Evolutionary conservation across 2,888 invertebrate genomes (phyloP), one percentile per base, ranked within the genome.

Genomic region (Balanococcus diminutus): DNA sequence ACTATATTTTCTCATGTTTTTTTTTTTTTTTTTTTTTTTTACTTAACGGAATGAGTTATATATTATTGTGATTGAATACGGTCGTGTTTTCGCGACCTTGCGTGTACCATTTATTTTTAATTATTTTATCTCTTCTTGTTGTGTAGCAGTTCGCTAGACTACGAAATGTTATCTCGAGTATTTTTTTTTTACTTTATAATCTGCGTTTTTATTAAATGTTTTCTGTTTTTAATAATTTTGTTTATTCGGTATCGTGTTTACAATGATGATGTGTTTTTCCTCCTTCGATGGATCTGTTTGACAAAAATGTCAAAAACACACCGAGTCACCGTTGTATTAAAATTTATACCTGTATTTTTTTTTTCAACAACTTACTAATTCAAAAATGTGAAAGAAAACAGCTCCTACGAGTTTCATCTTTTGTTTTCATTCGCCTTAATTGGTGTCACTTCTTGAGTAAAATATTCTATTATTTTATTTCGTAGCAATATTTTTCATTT

Each of bases 1-100:
- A 56, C 56, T 56, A 56, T 22, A 22, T 22, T 56, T 56, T 56
- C 9, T 56, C 22, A 9, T 56, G 56, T 56, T 22, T 56, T 56
- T 56, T 22, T 22, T 56, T 56, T 0, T 56, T 2, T 4, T 36
- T 36, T 36, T 36, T 8, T n/a, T n/a, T n/a, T n/a, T n/a, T n/a
- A n/a, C n/a, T n/a, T 56, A 56, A 56, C 22, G 22, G 56, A 56
- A 56, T 56, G 56, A 56, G 56, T 56, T 56, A 56, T 22, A 22
- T 56, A 56, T n/a, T n/a, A n/a, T 56, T 56, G 56, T 56, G 56
- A 56, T 56, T 56, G 56, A 56, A 56, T 56, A 22, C 56, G 56
- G 56, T 56, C 56, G 22, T 56, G 56, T 56, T 56, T 56, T 56
- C 22, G 9, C 22, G 56, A 22, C 56, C 56, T 56, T 56, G 56